Evolutionary conservation across 2,113 vertebrate species (phyloP).

Genomic region (Tautogolabrus adspersus): DNA sequence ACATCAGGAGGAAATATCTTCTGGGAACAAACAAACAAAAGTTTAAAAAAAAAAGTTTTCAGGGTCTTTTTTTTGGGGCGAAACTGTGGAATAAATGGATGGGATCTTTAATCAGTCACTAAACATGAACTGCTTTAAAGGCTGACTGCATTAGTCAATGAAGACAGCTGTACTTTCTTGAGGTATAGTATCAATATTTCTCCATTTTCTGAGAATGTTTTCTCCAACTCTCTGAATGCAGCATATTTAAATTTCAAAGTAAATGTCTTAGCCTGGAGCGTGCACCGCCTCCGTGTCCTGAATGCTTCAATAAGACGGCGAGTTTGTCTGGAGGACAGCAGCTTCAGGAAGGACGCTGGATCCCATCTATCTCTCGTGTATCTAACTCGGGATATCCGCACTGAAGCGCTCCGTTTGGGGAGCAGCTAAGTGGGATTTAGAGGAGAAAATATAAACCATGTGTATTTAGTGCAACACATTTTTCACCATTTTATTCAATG

Average conservation of each 20-base stretch:
- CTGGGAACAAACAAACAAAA: no score
- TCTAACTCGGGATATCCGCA: conserved; percentile 51
- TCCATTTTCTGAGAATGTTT: neutral
- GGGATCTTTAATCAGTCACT: no score
- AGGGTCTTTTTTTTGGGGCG: no score
- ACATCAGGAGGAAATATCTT: no score
- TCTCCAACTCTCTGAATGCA: neutral
- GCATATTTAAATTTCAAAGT: conserved; percentile 23
- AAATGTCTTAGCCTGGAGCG: neutral
- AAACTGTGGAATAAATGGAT: no score
- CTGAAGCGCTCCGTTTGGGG: conserved; percentile 30
- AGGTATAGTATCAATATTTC: neutral
- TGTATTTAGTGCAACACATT: conserved; percentile 10
- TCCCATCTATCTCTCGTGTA: conserved; percentile 36
- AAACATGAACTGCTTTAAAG: no score
- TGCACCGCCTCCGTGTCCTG: conserved; percentile 3
- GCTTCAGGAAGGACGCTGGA: conserved; percentile 26
- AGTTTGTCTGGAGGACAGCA: conserved; percentile 31
- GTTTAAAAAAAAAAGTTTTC: no score
- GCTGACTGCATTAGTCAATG: neutral
- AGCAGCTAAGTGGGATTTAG: conserved; percentile 34
- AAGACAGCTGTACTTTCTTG: neutral
- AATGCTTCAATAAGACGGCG: conserved; percentile 43
- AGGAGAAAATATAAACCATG: conserved; percentile 43
- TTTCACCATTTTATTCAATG: neutral